phyloP scores from a whole-genome alignment of 2,888 invertebrate species.

The Cybosia mesomella region DNA sequence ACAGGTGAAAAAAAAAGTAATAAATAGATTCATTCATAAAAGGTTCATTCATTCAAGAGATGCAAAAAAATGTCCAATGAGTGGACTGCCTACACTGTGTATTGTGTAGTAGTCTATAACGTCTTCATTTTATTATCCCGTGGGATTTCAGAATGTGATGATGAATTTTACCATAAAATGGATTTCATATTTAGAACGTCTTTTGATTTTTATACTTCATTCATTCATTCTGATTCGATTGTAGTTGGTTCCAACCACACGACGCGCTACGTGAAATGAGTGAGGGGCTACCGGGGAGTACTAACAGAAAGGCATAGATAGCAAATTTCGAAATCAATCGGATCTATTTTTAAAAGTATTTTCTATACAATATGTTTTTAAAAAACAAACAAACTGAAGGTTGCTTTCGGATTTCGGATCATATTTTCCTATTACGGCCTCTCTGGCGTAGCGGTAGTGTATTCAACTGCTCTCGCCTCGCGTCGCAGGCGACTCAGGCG shows the following conservation, averaged over 20 bases:
- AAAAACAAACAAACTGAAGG: neutral
- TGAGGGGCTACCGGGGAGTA: too few relatives aligned
- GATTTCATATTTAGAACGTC: conserved; percentile 30
- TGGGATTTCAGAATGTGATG: conserved; percentile 69
- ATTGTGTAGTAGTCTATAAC: conserved; percentile 76
- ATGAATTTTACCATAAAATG: conserved; percentile 39
- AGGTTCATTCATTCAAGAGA: conserved; percentile 70
- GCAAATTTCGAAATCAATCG: neutral
- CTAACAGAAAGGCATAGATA: neutral
- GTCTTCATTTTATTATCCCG: conserved; percentile 79
- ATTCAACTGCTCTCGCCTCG: too few relatives aligned
- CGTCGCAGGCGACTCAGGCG: too few relatives aligned
- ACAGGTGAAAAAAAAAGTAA: conserved; percentile 73
- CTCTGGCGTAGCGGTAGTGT: too few relatives aligned
- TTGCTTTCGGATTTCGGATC: too few relatives aligned
- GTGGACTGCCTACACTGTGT: conserved; percentile 51
- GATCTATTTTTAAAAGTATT: neutral
- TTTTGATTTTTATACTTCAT: conserved; percentile 23
- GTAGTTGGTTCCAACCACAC: conserved; percentile 32
- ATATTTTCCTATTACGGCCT: too few relatives aligned
- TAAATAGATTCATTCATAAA: conserved; percentile 67
- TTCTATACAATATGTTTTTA: neutral
- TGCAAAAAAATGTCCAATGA: conserved; percentile 63
- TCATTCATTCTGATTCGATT: conserved; percentile 16
- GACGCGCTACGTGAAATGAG: neutral